Conservation (phyloP, 2,797 vertebrate genomes). For the Gephyroberyx darwinii region DNA sequence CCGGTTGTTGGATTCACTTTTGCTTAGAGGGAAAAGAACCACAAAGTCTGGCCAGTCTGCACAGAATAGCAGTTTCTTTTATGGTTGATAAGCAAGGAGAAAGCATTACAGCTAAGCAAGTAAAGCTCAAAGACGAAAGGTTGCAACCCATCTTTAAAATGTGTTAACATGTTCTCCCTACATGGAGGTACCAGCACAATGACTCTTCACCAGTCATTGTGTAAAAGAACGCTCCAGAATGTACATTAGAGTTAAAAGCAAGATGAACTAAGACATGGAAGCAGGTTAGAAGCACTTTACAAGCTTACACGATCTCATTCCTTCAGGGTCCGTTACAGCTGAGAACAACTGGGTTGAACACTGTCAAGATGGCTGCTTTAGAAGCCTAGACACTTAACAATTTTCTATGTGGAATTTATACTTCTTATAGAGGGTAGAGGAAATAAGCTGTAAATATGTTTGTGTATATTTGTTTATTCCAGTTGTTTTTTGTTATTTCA, state of each 20-base stretch:
- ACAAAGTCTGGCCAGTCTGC: slow-evolving; percentile 38
- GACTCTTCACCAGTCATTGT: neutral
- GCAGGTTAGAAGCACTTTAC: slow-evolving; percentile 18
- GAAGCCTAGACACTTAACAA: neutral
- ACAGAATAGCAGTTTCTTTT: neutral
- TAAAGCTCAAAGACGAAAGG: slow-evolving; percentile 20
- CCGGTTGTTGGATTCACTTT: neutral
- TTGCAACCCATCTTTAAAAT: slow-evolving; percentile 3
- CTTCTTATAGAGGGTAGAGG: slow-evolving; percentile 27
- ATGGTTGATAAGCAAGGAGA: neutral
- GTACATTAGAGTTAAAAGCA: slow-evolving; percentile 10
- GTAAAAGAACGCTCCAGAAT: slow-evolving; percentile 34
- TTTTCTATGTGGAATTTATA: slow-evolving; percentile 11
- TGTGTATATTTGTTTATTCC: slow-evolving; percentile 56
- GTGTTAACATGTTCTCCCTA: slow-evolving; percentile 17
- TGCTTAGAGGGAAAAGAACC: slow-evolving; percentile 29
- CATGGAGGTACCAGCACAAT: neutral
- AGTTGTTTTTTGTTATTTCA: slow-evolving; percentile 43
- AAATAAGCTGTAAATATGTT: slow-evolving; percentile 54
- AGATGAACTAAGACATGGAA: slow-evolving; percentile 1
- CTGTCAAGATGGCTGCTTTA: slow-evolving; percentile 4
- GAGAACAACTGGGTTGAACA: slow-evolving; percentile 12
- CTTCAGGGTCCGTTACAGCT: slow-evolving; percentile 5
- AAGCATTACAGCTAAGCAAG: slow-evolving; percentile 16
- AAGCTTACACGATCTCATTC: neutral